These are phyloP conservation scores for Onychostoma macrolepis DNA, from an alignment of 2,113 vertebrate species.

Conservation along the genomic window DNA sequence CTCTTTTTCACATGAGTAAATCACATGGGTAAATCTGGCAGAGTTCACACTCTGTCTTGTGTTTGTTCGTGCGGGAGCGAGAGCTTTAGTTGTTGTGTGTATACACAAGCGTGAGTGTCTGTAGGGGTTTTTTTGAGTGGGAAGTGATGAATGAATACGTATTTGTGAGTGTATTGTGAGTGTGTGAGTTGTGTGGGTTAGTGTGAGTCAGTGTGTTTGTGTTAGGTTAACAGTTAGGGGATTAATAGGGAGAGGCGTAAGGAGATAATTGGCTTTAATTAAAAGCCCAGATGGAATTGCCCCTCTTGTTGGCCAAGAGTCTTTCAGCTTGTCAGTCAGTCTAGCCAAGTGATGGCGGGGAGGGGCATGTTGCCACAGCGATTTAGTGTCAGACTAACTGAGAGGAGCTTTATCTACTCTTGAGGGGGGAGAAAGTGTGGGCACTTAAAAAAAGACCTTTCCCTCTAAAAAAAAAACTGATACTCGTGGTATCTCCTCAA, in stretches of 20 bases:
- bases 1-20: no score
- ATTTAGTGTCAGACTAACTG: conserved; percentile 56
- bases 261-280: conserved; percentile 63
- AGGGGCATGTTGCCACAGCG: conserved; percentile 27
- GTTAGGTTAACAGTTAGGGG: conserved; percentile 50
- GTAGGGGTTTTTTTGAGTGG: background rate
- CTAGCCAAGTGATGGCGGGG: conserved; percentile 42
- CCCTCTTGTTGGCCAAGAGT: conserved; percentile 52
- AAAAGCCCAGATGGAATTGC: conserved; percentile 63
- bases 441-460: background rate
- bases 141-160: background rate
- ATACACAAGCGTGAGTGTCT: background rate
- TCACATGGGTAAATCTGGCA: background rate
- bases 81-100: background rate
- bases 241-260: conserved; percentile 48
- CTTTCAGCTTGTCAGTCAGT: conserved; percentile 51
- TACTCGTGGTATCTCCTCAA: background rate
- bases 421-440: background rate
- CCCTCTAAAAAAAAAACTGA: background rate
- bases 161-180: conserved; percentile 26
- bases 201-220: conserved; percentile 34
- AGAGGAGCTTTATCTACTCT: conserved; percentile 4
- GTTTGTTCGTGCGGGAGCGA: background rate
- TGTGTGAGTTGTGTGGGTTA: conserved; percentile 36
- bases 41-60: background rate